Evolutionary conservation across 2,113 vertebrate species (phyloP).

Genomic region (Isichthys henryi): DNA sequence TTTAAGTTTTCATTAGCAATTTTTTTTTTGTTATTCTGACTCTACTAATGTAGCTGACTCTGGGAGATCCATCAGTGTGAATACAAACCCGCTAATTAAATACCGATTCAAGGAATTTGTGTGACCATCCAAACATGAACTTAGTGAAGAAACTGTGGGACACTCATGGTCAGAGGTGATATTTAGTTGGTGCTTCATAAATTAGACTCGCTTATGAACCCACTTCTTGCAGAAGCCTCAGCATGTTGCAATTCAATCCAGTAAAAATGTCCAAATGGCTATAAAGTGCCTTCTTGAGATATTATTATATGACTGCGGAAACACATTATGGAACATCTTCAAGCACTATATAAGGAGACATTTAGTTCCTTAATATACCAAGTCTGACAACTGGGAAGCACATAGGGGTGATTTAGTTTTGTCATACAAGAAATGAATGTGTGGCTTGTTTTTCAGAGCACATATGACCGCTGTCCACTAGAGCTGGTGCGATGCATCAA

Average conservation of each 20-base stretch:
- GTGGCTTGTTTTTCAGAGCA: slow-evolving; percentile 62
- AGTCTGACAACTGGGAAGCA: neutral
- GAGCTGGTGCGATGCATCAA: slow-evolving; percentile 90
- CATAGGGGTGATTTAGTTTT: neutral
- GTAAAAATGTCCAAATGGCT: neutral
- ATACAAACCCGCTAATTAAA: neutral
- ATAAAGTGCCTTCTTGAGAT: neutral
- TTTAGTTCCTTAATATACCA: neutral
- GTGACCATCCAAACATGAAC: neutral
- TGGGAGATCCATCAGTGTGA: neutral
- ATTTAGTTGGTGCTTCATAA: neutral
- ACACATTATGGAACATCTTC: neutral
- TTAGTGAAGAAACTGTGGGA: neutral
- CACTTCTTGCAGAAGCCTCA: neutral
- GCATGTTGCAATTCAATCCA: neutral
- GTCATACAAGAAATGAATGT: slow-evolving; percentile 29
- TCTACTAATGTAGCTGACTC: neutral
- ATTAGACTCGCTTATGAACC: neutral
- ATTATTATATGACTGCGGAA: neutral
- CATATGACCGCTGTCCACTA: slow-evolving; percentile 84
- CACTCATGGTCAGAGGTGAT: neutral
- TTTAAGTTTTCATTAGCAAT: neutral
- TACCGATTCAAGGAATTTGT: neutral
- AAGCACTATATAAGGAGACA: neutral
- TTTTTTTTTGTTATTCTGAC: neutral